Percentiles rank a stretch among this genome's conserved stretches.
Conservation (phyloP, 2,113 vertebrate genomes). For the Neoarius graeffei region DNA sequence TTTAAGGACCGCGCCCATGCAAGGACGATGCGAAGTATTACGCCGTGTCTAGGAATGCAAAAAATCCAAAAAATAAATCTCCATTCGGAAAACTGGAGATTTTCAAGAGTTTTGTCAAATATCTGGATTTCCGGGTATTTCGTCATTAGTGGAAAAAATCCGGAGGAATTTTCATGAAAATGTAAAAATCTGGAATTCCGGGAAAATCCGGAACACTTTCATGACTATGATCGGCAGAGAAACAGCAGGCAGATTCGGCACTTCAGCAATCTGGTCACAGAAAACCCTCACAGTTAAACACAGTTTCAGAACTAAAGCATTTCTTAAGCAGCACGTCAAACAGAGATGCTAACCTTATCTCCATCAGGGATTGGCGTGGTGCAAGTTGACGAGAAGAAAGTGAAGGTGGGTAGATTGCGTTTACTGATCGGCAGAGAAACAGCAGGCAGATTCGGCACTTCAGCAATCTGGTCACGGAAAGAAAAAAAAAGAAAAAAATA, state of each 20-base stretch:
- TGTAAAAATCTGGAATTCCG: too few species aligned
- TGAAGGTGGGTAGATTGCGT: conserved; percentile 84
- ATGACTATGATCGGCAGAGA: conserved; percentile 79
- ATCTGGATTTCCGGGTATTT: too few species aligned
- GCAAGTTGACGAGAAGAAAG: not conserved
- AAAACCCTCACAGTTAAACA: not conserved
- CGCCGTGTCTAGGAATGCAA: too few species aligned
- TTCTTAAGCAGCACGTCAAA: not conserved
- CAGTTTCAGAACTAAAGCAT: not conserved
- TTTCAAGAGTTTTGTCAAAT: too few species aligned
- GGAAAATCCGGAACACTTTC: too few species aligned
- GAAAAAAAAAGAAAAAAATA: too few species aligned
- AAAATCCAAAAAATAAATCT: too few species aligned
- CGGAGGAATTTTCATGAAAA: too few species aligned
- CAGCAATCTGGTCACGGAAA: conserved; percentile 69
- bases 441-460: conserved; percentile 79
- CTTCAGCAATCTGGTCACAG: conserved; percentile 71
- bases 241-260: conserved; percentile 80
- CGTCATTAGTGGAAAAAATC: too few species aligned
- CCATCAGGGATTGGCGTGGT: conserved; percentile 74
- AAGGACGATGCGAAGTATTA: too few species aligned
- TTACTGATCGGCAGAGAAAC: conserved; percentile 85
- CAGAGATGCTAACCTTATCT: conserved; percentile 72
- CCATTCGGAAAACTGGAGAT: too few species aligned
- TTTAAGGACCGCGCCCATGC: too few species aligned